Evolutionary conservation across 2,888 invertebrate genomes (phyloP), one percentile per base, ranked within the genome.

Genomic region (Cephalotes varians): DNA sequence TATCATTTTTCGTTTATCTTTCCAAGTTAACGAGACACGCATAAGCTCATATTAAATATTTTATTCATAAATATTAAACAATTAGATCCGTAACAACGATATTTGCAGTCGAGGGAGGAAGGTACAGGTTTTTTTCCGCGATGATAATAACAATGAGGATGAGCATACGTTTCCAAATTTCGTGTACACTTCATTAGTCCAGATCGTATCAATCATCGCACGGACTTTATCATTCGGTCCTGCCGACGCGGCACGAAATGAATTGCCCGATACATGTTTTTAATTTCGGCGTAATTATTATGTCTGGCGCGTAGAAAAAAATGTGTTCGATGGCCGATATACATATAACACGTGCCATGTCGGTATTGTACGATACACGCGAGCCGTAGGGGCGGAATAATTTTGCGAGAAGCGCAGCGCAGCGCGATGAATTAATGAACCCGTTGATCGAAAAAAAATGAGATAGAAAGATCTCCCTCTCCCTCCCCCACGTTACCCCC

Each of bases 401-500:
- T 77, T 56, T 77, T 31, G 34, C 65, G 67, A 65, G 51, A 65
- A 76, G 76, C 67, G 64, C 73, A 60, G 67, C 47, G 73, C 73
- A 77, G 69, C 77, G 56, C 69, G 77, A 56, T 77, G 77, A 77
- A 77, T 77, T 77, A 77, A 77, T 77, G 77, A 77, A 77, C 77
- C 69, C 80, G 77, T 71, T 60, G 72, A 71, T 80, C 80, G 80
- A 77, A 62, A 77, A 69, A 80, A 80, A 47, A 37, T 37, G 58
- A 73, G 58, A 18, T 74, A 60, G 40, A 58, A 60, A 47, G 49
- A 58, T 25, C 6, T 18, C 25, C 6, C 71, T 12, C 54, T n/a
- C 28, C 60, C 15, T 4, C 40, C 2, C 28, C 31, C 15, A 18
- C 18, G 28, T 25, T 31, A 25, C n/a, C 54, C 77, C 62, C 25